phyloP scores from a whole-genome alignment of 53 echinoderm and acorn worm species.

The Luidia sarsii region DNA sequence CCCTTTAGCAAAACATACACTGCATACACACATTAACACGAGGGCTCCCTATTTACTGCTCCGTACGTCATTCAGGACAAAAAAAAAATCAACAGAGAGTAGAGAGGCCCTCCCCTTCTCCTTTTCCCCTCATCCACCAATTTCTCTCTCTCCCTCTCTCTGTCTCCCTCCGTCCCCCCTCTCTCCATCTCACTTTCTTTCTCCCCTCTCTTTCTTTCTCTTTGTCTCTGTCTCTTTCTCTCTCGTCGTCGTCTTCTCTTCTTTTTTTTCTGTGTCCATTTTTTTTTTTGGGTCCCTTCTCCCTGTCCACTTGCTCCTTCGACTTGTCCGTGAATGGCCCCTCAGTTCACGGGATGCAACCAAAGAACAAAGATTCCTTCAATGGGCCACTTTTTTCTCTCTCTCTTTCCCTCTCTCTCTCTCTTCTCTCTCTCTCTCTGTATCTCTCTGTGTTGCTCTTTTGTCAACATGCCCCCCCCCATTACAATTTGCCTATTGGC shows the following conservation, averaged over 20 bases:
- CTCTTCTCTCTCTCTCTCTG: too few species aligned
- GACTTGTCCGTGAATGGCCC: not conserved
- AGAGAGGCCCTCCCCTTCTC: not conserved
- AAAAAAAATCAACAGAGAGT: not conserved
- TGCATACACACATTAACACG: slow-evolving; percentile 37
- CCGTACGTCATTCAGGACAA: slow-evolving; percentile 38
- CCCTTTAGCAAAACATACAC: slow-evolving; percentile 2
- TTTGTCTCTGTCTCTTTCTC: not conserved
- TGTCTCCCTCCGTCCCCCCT: not conserved
- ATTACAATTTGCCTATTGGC: slow-evolving; percentile 17
- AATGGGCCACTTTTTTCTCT: too few species aligned
- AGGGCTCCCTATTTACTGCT: slow-evolving; percentile 40
- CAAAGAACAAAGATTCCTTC: slow-evolving; percentile 35
- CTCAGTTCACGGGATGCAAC: slow-evolving; percentile 5
- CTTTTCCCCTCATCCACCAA: not conserved
- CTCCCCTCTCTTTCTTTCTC: not conserved
- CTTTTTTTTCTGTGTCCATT: too few species aligned
- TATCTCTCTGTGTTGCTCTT: too few species aligned
- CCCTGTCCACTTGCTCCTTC: too few species aligned
- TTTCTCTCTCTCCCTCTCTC: not conserved
- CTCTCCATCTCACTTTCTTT: not conserved
- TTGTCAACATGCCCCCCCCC: too few species aligned
- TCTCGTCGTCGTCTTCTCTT: not conserved
- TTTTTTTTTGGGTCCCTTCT: too few species aligned
- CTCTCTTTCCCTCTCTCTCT: too few species aligned